A percentile compares a stretch with the other conserved stretches of the same genome.
These are phyloP conservation scores for Acestrorhynchus altus DNA, from an alignment of 2,797 vertebrate genomes.

Conservation along the genomic window DNA sequence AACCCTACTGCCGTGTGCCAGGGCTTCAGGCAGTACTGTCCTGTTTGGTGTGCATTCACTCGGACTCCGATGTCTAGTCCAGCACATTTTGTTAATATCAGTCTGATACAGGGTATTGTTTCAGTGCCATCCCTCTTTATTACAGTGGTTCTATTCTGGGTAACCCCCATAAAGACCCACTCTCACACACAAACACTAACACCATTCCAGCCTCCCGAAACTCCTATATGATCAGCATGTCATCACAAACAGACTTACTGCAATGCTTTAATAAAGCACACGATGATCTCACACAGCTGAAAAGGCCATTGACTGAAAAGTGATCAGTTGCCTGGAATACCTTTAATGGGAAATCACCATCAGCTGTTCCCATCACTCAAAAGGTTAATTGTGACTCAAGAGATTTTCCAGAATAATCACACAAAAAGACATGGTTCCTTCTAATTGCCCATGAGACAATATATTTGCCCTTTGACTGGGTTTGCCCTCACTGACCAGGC, in stretches of 20 bases:
- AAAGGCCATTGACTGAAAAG: not conserved
- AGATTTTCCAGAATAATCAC: conserved; percentile 15
- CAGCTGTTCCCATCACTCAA: conserved; percentile 11
- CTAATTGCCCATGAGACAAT: not conserved
- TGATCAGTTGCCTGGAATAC: not conserved
- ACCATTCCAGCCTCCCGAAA: not conserved
- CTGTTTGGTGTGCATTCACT: no score
- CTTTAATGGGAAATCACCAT: conserved; percentile 9
- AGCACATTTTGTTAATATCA: no score
- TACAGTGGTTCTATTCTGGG: no score
- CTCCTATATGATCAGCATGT: not conserved
- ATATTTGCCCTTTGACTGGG: not conserved
- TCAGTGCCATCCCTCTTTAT: no score
- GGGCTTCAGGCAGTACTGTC: no score
- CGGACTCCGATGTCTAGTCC: no score
- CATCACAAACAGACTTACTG: not conserved
- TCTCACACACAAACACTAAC: not conserved
- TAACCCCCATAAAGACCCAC: not conserved
- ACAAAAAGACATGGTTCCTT: not conserved
- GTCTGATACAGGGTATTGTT: no score
- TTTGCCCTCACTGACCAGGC: not conserved
- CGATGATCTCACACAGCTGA: not conserved
- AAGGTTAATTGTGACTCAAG: conserved; percentile 14
- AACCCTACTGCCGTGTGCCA: no score
- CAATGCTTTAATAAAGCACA: not conserved